Evolutionary conservation across 1,140 invertebrate species (phyloP).

Genomic region (Temnothorax nylanderi): DNA sequence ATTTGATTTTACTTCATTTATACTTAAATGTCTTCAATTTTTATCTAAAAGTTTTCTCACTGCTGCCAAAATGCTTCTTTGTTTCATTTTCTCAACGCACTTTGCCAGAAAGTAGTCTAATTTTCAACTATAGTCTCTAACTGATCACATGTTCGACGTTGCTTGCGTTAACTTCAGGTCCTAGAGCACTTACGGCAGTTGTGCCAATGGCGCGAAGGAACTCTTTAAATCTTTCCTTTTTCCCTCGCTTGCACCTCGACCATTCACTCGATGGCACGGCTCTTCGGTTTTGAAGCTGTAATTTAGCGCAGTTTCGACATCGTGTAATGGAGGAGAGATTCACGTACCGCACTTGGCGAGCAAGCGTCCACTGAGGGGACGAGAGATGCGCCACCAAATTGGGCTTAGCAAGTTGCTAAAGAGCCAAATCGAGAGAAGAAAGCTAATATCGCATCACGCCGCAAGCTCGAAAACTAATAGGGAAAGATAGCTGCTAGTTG

Average conservation of each 20-base stretch:
- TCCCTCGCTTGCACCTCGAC: conserved; percentile 15
- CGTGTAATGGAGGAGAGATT: conserved; percentile 47
- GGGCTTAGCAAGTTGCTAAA: conserved; percentile 36
- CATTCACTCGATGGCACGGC: background rate
- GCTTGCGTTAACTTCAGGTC: conserved; percentile 9
- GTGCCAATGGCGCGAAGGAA: conserved; percentile 46
- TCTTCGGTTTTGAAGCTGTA: conserved; percentile 70
- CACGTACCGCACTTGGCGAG: conserved; percentile 41
- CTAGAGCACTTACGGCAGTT: conserved; percentile 30
- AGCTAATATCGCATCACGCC: conserved; percentile 28
- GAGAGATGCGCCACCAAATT: conserved; percentile 42
- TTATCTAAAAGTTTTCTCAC: background rate
- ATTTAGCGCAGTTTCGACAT: conserved; percentile 71
- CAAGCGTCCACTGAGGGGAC: background rate
- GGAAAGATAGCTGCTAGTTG: background rate
- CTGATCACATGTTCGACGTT: conserved; percentile 22
- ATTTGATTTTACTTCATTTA: background rate
- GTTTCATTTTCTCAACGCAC: background rate
- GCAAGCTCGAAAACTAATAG: conserved; percentile 28
- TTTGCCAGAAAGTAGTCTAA: conserved; percentile 22
- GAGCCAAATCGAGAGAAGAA: background rate
- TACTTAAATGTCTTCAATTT: background rate
- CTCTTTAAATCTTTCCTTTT: conserved; percentile 55
- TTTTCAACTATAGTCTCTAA: conserved; percentile 46
- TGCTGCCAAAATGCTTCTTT: background rate